phyloP scores from a whole-genome alignment of 1,140 invertebrate genomes.

The Diorhabda carinulata region DNA sequence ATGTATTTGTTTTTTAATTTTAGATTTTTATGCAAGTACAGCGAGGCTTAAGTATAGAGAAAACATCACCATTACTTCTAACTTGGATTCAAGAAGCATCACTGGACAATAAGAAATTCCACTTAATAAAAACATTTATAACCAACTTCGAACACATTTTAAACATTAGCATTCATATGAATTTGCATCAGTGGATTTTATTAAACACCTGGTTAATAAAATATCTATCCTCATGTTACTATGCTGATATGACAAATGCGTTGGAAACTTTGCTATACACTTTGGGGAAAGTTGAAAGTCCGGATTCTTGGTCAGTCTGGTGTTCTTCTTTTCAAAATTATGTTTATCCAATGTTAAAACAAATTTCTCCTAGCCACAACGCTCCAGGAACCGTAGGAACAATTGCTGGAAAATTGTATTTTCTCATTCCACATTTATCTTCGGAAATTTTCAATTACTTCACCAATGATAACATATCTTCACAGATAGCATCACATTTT shows the following conservation, averaged over 20 bases:
- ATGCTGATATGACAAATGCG: constrained; percentile 33
- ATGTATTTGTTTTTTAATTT: constrained; percentile 8
- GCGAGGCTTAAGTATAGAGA: constrained; percentile 30
- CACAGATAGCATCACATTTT: constrained; percentile 29
- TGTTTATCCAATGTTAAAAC: constrained; percentile 36
- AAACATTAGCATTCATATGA: constrained; percentile 30
- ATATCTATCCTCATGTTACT: constrained; percentile 37
- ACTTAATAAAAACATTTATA: constrained; percentile 37
- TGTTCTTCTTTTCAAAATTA: constrained; percentile 31
- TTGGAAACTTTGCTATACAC: constrained; percentile 31
- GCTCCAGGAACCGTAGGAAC: constrained; percentile 29
- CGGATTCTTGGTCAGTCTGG: constrained; percentile 36
- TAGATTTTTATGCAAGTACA: constrained; percentile 33
- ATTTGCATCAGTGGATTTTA: constrained; percentile 37
- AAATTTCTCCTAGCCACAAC: constrained; percentile 22
- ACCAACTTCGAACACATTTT: constrained; percentile 32
- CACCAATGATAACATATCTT: constrained; percentile 26
- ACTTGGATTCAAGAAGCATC: constrained; percentile 32
- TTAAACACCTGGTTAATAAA: constrained; percentile 36
- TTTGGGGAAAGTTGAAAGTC: constrained; percentile 29
- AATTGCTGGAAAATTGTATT: constrained; percentile 34
- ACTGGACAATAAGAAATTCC: constrained; percentile 29
- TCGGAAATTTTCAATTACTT: constrained; percentile 32
- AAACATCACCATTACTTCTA: constrained; percentile 24
- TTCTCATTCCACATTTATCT: constrained; percentile 23